Base-by-base conservation (phyloP, 2,797 vertebrate genomes). In the Chloroceryle amazona region DNA sequence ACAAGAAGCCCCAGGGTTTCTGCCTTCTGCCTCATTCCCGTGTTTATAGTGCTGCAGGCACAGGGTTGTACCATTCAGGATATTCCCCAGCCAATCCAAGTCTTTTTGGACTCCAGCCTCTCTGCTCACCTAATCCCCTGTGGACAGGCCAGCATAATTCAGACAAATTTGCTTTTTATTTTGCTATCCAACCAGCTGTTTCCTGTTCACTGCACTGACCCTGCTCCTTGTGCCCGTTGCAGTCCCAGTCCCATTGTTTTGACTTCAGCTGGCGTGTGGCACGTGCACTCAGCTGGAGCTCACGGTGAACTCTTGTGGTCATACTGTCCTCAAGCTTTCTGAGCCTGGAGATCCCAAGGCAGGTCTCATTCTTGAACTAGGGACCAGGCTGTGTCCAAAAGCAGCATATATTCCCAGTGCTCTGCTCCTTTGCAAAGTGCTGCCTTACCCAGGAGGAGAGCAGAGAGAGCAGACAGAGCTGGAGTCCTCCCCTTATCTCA, bases 11-110 rank as follows among this genome's bases (percentile, higher is more conserved):
- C 20, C 14, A 49, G 17, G 39, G n/a, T 70, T 96, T 60, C 47
- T 44, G 88, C n/a, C 51, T 88, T 81, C 82, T 66, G 28, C 46
- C 20, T 89, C 76, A n/a, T 79, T 80, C 85, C 66, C 14, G 5
- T 31, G 85, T 96, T 96, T 97, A 97, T 96, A 96, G 25, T 20
- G 35, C 60, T 29, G 4, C 63, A 80, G 51, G 60, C 44, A 66
- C 51, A 91, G 88, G 95, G 85, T 37, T 96, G 96, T 89, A 63
- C 93, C 80, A 0, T 37, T n/a, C 66, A 28, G 55, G 44, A 63
- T 39, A 33, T 23, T 76, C 58, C 28, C 28, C 58, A 94, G 85
- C 96, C 96, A 97, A 96, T 96, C 91, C 90, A 95, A 89, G 60
- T 42, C 51, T 33, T 90, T 70, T 35, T 96, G 96, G 93, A 93